phyloP scores from a whole-genome alignment of 2,888 invertebrate species.

The Ophion ventricosus region DNA sequence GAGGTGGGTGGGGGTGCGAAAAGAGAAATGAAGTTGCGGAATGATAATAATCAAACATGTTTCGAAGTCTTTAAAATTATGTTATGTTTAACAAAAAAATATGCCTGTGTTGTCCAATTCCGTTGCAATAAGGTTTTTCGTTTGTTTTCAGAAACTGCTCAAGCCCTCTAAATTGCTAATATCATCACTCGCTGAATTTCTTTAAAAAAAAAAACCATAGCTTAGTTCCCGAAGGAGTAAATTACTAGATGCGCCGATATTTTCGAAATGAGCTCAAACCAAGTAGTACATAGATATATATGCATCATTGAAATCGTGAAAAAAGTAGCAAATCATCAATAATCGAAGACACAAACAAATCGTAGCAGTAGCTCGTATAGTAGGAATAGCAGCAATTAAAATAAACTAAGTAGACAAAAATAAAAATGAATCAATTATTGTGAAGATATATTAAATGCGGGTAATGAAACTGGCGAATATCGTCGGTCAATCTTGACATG shows the following conservation, averaged over 20 bases:
- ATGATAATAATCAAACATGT: conserved; percentile 56
- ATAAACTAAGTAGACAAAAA: conserved; percentile 79
- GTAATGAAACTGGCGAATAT: conserved; percentile 56
- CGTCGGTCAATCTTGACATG: conserved; percentile 48
- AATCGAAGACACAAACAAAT: conserved; percentile 79
- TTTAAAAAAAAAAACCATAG: conserved; percentile 43
- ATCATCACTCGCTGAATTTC: conserved; percentile 26
- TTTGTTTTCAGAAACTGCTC: conserved; percentile 16
- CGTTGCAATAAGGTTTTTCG: neutral
- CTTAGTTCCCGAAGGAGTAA: conserved; percentile 62
- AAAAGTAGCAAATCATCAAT: conserved; percentile 75
- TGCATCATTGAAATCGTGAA: conserved; percentile 67
- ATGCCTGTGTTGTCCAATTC: neutral
- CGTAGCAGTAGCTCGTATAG: conserved; percentile 72
- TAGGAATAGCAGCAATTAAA: conserved; percentile 74
- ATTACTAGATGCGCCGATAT: conserved; percentile 57
- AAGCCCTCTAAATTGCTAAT: neutral
- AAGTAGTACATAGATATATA: conserved; percentile 52
- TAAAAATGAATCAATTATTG: conserved; percentile 75
- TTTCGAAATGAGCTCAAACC: conserved; percentile 66
- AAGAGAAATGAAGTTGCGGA: conserved; percentile 54
- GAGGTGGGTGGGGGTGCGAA: neutral
- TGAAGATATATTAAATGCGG: conserved; percentile 77
- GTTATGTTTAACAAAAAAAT: neutral
- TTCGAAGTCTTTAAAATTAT: conserved; percentile 33